Base-by-base conservation (phyloP, 35 echinoderm and acorn worm species). In the Apostichopus parvimensis region DNA sequence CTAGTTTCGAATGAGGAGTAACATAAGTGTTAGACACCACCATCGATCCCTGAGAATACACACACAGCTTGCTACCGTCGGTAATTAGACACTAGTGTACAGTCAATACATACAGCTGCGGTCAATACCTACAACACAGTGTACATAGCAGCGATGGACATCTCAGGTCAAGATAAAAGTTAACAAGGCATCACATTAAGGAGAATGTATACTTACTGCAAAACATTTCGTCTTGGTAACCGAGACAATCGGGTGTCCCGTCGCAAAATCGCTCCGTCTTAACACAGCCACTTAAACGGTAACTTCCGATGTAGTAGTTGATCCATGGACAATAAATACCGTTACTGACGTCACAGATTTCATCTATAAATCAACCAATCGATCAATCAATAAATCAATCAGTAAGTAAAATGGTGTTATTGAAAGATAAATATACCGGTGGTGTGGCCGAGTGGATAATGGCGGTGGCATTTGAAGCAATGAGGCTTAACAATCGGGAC, bases 291-390 rank as follows among this genome's bases (percentile, higher is more conserved):
- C 57, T 87, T 5, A 57, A 58, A 24, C 58, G 20, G 24, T 59
- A 87, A 87, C 79, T 82, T 8, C 6, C 58, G 12, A 87, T 66
- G 59, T 17, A 8, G 8, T 4, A 6, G 85, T 87, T 20, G 1
- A 17, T 24, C 23, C 54, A 45, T 18, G 64, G 85, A 66, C 57
- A 87, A 66, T 68, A 87, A 14, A 87, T 15, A 22, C 85, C 85
- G 14, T 64, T 66, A 9, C 9, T 87, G 85, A 45, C 85, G 57
- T 87, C 85, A 71, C 85, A 87, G 24, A 58, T 55, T 15, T 66
- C 54, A 1, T 57, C 85, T 65, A 8, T 26, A 56, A 45, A 45
- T 45, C 34, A 45, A 45, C 34, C 34, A 45, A 45, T 45, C 34
- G 34, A 45, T 45, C 34, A 45, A 45, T 45, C 34, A 45, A 45